A percentile compares a stretch with the other conserved stretches of the same genome.
Conservation (phyloP, 2,113 vertebrate species). For the Pyrgilauda ruficollis region DNA sequence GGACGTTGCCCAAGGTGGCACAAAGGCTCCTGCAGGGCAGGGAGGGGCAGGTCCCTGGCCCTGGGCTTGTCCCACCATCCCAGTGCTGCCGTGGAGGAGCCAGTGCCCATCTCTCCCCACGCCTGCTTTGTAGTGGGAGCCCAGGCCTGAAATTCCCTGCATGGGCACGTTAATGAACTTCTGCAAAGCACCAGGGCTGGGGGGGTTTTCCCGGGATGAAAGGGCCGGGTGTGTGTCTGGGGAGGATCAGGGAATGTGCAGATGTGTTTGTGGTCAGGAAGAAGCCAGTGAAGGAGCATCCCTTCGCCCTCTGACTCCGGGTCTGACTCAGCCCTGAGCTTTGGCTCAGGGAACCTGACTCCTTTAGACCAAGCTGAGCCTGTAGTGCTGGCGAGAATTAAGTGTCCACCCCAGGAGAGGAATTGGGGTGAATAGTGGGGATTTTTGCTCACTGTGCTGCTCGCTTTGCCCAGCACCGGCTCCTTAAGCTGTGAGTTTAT, state of each 20-base stretch:
- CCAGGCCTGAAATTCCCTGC: neutral
- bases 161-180: neutral
- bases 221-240: neutral
- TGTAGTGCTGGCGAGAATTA: neutral
- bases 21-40: neutral
- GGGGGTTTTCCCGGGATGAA: neutral
- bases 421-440: rapidly evolving
- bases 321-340: neutral
- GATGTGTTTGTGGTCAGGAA: conserved; percentile 15
- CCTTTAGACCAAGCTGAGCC: neutral
- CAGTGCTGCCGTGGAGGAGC: rapidly evolving
- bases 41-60: neutral
- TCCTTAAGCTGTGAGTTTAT: rapidly evolving
- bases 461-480: rapidly evolving
- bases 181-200: neutral
- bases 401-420: neutral
- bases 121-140: neutral
- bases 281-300: neutral
- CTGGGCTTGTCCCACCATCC: rapidly evolving
- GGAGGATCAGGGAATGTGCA: neutral
- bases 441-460: neutral
- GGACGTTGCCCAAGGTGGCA: rapidly evolving
- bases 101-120: neutral
- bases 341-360: neutral
- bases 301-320: neutral